Base-by-base conservation (phyloP, 1,140 invertebrate species). In the Ceratina calcarata region DNA sequence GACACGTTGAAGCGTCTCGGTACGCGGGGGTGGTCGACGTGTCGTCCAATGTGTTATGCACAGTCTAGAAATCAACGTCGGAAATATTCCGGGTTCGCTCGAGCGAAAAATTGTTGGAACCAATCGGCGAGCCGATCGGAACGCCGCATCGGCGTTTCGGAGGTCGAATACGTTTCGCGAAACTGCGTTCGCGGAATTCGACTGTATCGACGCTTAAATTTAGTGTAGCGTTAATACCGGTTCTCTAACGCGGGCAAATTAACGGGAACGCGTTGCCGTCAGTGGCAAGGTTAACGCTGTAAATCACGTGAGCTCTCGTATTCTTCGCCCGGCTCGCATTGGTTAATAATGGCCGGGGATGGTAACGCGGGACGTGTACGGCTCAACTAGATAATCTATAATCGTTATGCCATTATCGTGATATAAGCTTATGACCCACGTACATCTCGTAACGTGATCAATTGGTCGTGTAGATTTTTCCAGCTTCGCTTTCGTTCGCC, bases 371-470 rank as follows among this genome's bases (percentile, higher is more conserved):
- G 51, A 65, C 68, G 71, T 74, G 51, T 49, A 61, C 66, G 66
- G 53, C 22, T 76, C 83, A 72, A 84, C 71, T 73, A 69, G 82
- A 81, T 85, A 83, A 81, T 84, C 68, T 77, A 69, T 80, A 83
- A 84, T 73, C 68, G 49, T 55, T 85, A 32, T 71, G 45, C 45
- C 64, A 61, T 32, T 57, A 82, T 82, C 77, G 61, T 78, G 79
- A 85, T 71, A 74, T 82, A 85, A 85, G 84, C 65, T 16, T 45
- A 0, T 57, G 62, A 32, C 58, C 70, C 65, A 51, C 57, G 66
- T 61, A 84, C 22, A n/a, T 55, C 64, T 73, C 69, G 53, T 58
- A 57, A 66, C 55, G 58, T 22, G 74, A 85, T 82, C 79, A 86
- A 85, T 86, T 85, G 74, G 15, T 49, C 27, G 27, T 71, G 69